Evolutionary conservation across 1,140 invertebrate genomes (phyloP), one percentile per base, ranked within the genome.

Genomic region (Triops cancriformis): DNA sequence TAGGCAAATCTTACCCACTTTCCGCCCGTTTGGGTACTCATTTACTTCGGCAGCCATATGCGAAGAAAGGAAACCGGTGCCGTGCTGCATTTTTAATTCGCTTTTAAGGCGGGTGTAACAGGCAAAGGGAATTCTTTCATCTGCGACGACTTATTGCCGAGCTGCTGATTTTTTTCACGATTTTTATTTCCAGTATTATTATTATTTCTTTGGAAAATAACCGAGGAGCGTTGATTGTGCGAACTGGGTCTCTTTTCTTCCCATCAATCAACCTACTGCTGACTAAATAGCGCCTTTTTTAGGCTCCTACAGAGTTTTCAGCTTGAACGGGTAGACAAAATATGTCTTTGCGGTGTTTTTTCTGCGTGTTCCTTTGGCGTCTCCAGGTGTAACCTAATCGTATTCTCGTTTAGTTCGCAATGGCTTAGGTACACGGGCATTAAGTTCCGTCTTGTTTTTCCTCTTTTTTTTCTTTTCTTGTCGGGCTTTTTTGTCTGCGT

Each of bases 11-110:
- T 27, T 74, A n/a, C 37, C 18, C 73, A 41, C 73, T 74, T 74
- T 41, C 73, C 73, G 37, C 37, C 73, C 37, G 73, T 41, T 74
- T 74, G 27, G 27, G 26, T 74, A 26, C 27, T 74, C 73, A 41
- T 31, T 74, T 74, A n/a, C 26, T 74, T 37, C 31, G 45, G 45
- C 23, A 23, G 7, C 3, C 0, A 23, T 64, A 23, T 64, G 51
- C 14, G 51, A 23, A 18, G 51, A 64, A 64, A 64, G 51, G 51
- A 23, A 64, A 64, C 18, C 51, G 51, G 51, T 23, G 51, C 51
- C 51, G 11, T 64, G 14, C 51, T 64, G 51, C 14, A 64, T 64
- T 23, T n/a, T 18, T 64, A 23, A 64, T 64, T 64, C 23, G 51
- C 51, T 64, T 64, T 37, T 64, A 64, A 23, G 14, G 51, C 51